phyloP scores from a whole-genome alignment of 2,888 invertebrate species.

The Zygothrica quintamaculata region DNA sequence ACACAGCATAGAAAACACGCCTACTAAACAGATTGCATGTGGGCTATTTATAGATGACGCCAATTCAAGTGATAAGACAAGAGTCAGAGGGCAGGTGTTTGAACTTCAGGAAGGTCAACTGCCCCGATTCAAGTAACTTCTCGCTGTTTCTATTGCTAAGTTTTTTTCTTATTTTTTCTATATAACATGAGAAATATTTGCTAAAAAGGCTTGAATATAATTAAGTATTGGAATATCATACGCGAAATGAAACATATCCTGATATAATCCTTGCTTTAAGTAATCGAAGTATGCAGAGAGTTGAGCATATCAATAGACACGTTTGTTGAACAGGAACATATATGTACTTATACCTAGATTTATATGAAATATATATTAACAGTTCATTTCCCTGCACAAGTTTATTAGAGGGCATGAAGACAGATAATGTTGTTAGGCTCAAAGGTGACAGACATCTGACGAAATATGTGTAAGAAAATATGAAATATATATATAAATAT shows the following conservation, averaged over 20 bases:
- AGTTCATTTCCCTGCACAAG: no score
- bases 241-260: not conserved
- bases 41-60: slow-evolving; percentile 44
- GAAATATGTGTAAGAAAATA: not conserved
- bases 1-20: slow-evolving; percentile 51
- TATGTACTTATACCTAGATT: no score
- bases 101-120: slow-evolving; percentile 71
- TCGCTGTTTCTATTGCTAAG: slow-evolving; percentile 5
- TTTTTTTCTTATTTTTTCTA: not conserved
- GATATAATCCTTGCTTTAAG: no score
- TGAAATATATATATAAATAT: not conserved
- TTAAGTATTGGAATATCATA: slow-evolving; percentile 14
- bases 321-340: no score
- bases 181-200: slow-evolving; percentile 15
- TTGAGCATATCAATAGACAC: no score
- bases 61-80: slow-evolving; percentile 53
- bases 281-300: no score
- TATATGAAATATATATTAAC: no score
- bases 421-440: not conserved
- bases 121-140: not conserved
- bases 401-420: no score
- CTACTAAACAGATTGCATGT: slow-evolving; percentile 45
- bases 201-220: slow-evolving; percentile 33
- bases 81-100: slow-evolving; percentile 74
- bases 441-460: slow-evolving; percentile 2